Base-by-base conservation (phyloP, 2,888 invertebrate species). In the Acleris laterana region DNA sequence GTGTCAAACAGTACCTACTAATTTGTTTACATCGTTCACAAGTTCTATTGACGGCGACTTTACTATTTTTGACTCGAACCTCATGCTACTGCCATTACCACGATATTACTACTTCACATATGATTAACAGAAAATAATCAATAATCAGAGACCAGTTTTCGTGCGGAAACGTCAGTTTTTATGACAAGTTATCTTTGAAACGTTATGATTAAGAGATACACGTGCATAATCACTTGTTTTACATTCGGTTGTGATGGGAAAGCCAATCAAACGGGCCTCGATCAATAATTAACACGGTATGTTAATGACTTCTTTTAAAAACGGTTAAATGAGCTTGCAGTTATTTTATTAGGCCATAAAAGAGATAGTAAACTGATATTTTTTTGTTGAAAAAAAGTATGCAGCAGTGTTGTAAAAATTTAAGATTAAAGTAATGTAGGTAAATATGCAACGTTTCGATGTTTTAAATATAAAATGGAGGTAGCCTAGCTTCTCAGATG, bases 131-230 rank as follows among this genome's bases (percentile, higher is more conserved):
- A 49, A 20, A 49, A 61, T 50, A 32, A 65, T 65, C 60, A 65
- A 65, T 65, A 61, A 56, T 56, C 50, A 50, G 38, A 51, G 55
- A 66, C 66, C 62, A 48, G 66, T 62, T 66, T 57, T 56, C 51
- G 22, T 62, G 50, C 66, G 66, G 66, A 66, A 62, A 66, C 66
- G 62, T 66, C 66, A 61, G 38, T 62, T 66, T 60, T 62, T 53
- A 48, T 57, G 66, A 62, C 66, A 66, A 62, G 48, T 38, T 66
- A 62, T 62, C 57, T 52, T 57, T 38, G 22, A 62, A 66, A 66
- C 57, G 66, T 62, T 66, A 62, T 66, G 66, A 66, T 66, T 66
- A 62, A 61, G 56, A 61, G 66, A 62, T 66, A 62, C 22, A 32
- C 44, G 44, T 28, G 19, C 57, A 51, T 66, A 66, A 66, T 66